Evolutionary conservation across 1,140 invertebrate genomes (phyloP), one percentile per base, ranked within the genome.

Genomic region (Pseudoatta argentina): DNA sequence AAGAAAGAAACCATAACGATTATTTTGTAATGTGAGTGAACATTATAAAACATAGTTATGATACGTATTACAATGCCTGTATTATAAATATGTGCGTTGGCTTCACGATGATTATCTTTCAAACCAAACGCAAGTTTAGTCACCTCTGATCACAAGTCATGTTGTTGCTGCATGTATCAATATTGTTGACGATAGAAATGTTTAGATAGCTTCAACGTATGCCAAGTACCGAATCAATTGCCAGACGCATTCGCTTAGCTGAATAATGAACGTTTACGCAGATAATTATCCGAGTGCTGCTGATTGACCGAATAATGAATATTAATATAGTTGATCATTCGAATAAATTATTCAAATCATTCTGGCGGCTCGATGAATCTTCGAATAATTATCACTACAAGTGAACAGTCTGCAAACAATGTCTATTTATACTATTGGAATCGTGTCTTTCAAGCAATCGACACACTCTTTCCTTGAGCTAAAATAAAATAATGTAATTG

Each of bases 271-370:
- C 66, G 86, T 87, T 90, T 90, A 88, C 64, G 86, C 59, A 78
- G 57, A 90, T 88, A 79, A 90, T 90, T 90, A 90, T 90, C 89
- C 59, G 27, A 90, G 79, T 86, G 55, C 53, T 75, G 51, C 86
- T 79, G 79, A 87, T 75, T 82, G 88, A 81, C 88, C 71, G 86
- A 90, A 87, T 85, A 89, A 89, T 90, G 89, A 90, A 90, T 90
- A 90, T 89, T 89, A 90, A 90, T 87, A 89, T 34, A 5, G 75
- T 71, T 55, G 88, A 85, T 89, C 73, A 48, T 64, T 72, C 69
- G 63, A 89, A 90, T 87, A 90, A 90, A 90, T 89, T 89, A 90
- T 87, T 89, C 79, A 87, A 79, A 79, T 85, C 55, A 34, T 24
- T 44, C n/a, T 51, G 24, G 57, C 69, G 39, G 57, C 18, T 51